Conservation (phyloP, 1,140 invertebrate species). For the Spodoptera litura region DNA sequence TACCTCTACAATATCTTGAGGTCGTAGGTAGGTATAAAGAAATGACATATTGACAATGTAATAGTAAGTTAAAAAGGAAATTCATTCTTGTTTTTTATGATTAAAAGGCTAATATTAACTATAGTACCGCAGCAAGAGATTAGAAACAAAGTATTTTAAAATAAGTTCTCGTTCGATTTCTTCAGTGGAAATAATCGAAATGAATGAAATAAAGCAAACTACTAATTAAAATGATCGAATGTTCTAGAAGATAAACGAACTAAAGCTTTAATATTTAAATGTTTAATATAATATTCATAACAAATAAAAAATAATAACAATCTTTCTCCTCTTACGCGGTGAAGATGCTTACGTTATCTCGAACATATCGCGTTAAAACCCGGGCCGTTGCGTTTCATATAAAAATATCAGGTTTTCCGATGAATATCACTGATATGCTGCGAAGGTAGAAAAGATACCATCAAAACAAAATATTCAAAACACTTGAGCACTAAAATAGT, state of each 20-base stretch:
- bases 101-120: too few species aligned
- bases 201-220: too few species aligned
- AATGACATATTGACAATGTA: conserved; percentile 16
- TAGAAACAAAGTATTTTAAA: too few species aligned
- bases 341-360: conserved; percentile 24
- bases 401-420: conserved; percentile 58
- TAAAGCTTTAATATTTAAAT: too few species aligned
- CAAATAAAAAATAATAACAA: conserved; percentile 1
- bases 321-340: neutral
- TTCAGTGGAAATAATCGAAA: too few species aligned
- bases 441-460: conserved; percentile 26
- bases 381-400: conserved; percentile 48
- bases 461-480: conserved; percentile 42
- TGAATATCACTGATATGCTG: conserved; percentile 49
- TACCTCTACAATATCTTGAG: conserved; percentile 4
- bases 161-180: too few species aligned
- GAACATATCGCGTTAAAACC: conserved; percentile 28
- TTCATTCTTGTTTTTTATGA: too few species aligned
- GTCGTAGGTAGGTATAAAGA: conserved; percentile 4
- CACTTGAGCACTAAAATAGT: conserved; percentile 18
- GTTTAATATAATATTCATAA: neutral
- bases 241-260: too few species aligned
- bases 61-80: neutral
- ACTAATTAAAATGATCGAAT: too few species aligned
- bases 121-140: too few species aligned